These are phyloP conservation scores for Onthophagus sagittarius DNA, from an alignment of 2,888 invertebrate species.

Conservation along the genomic window DNA sequence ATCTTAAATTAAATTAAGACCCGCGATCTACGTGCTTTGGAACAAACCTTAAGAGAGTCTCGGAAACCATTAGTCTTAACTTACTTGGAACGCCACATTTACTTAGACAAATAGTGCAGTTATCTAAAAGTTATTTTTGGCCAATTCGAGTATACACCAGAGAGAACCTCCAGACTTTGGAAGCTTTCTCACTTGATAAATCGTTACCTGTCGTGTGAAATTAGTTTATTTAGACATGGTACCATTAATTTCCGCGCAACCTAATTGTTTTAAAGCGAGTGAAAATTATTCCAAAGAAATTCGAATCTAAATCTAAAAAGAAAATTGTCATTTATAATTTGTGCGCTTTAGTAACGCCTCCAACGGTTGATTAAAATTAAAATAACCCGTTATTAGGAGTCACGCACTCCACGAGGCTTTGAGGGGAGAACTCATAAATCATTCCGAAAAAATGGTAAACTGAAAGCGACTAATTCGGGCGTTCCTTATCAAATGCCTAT, in stretches of 20 bases:
- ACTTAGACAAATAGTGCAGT: conserved; percentile 33
- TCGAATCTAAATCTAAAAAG: not conserved
- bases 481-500: not conserved
- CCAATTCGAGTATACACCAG: not conserved
- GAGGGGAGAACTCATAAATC: not conserved
- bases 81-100: conserved; percentile 31
- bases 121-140: conserved; percentile 26
- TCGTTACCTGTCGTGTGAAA: conserved; percentile 22
- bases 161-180: not conserved
- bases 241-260: conserved; percentile 21
- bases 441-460: not conserved
- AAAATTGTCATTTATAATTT: not conserved
- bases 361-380: not conserved
- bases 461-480: not conserved
- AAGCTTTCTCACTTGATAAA: not conserved
- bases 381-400: not conserved
- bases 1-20: not conserved
- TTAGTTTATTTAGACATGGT: conserved; percentile 25
- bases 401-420: not conserved
- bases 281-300: not conserved
- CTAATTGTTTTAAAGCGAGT: not conserved
- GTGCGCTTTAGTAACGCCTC: not conserved
- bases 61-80: conserved; percentile 33
- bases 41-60: conserved; percentile 16
- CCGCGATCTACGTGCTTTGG: not conserved